Evolutionary conservation across 2,113 vertebrate genomes (phyloP), one percentile per base, ranked within the genome.

Genomic region (Vidua chalybeata): DNA sequence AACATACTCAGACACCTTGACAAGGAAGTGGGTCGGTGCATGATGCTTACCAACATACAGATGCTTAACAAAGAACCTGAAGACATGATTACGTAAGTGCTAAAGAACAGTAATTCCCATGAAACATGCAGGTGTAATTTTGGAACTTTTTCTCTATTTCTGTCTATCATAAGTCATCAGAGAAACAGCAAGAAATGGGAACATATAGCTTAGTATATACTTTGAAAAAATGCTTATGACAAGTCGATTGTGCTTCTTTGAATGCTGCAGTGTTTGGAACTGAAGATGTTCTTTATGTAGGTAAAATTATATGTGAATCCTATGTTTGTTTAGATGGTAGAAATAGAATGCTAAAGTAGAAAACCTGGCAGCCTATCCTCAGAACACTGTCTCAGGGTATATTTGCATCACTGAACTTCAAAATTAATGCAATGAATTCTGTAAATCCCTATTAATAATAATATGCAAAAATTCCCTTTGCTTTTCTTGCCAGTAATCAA

Each of bases 51-150:
- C 72, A 99, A 99, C 3, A 98, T 99, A 71, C 99, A 99, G 97
- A 99, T 99, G 99, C 98, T 99, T 86, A 99, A 99, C 98, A 99
- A 99, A 97, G 99, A 99, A 84, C 99, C 99, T 5, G 99, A 99
- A 96, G 99, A 99, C 97, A 99, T 99, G 99, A 99, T 99, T 97
- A 99, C 99, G 99, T 99, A 98, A 95, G 99, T 98, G 43, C 92
- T 58, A 68, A 82, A n/a, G 59, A 72, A 59, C 45, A 71, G 9
- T 63, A 35, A 89, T 86, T 92, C 39, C 27, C 41, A 15, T 87
- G 20, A 80, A 76, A 69, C 39, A 35, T 1, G 59, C n/a, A 45
- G 43, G 39, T 8, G 7, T 63, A 18, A 66, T 74, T 94, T 91
- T 46, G 49, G 35, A 94, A 66, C 61, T 61, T 91, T 67, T 75